phyloP scores from a whole-genome alignment of 1,140 invertebrate species.

The Drosophila arawakana region DNA sequence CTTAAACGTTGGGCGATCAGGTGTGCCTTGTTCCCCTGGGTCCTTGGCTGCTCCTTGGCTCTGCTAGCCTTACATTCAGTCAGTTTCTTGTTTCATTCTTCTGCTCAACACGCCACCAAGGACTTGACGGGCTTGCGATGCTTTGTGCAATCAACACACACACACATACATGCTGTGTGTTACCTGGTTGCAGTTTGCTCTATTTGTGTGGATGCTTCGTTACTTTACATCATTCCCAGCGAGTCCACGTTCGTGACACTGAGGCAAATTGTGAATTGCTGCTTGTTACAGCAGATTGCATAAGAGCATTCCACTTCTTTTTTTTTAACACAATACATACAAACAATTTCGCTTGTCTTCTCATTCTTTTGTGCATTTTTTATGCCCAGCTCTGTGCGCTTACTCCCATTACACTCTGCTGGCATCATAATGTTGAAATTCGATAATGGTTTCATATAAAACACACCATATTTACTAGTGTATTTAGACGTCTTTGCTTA shows the following conservation, averaged over 20 bases:
- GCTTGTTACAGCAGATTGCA: conserved; percentile 60
- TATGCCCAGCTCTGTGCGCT: conserved; percentile 22
- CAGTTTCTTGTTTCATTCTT: conserved; percentile 62
- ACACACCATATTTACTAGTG: conserved; percentile 3
- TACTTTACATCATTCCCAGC: conserved; percentile 55
- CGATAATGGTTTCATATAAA: conserved; percentile 13
- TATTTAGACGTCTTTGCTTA: conserved; percentile 30
- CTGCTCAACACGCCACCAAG: conserved; percentile 76
- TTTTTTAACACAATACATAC: conserved; percentile 7
- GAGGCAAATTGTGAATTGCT: conserved; percentile 50
- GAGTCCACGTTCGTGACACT: conserved; percentile 31
- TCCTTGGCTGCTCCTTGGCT: conserved; percentile 15
- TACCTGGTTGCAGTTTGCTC: conserved; percentile 13
- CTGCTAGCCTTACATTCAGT: conserved; percentile 34
- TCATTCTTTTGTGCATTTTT: conserved; percentile 44
- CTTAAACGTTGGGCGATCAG: conserved; percentile 41
- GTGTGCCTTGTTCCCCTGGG: conserved; percentile 42
- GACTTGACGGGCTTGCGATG: conserved; percentile 66
- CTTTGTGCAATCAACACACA: conserved; percentile 74
- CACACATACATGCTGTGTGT: neutral
- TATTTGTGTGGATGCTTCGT: conserved; percentile 55
- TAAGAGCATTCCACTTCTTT: conserved; percentile 31
- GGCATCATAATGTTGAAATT: conserved; percentile 25
- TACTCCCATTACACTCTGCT: conserved; percentile 23
- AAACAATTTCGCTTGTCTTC: conserved; percentile 34